phyloP scores from a whole-genome alignment of 2,888 invertebrate species.

The Hirtodrosophila duncani region DNA sequence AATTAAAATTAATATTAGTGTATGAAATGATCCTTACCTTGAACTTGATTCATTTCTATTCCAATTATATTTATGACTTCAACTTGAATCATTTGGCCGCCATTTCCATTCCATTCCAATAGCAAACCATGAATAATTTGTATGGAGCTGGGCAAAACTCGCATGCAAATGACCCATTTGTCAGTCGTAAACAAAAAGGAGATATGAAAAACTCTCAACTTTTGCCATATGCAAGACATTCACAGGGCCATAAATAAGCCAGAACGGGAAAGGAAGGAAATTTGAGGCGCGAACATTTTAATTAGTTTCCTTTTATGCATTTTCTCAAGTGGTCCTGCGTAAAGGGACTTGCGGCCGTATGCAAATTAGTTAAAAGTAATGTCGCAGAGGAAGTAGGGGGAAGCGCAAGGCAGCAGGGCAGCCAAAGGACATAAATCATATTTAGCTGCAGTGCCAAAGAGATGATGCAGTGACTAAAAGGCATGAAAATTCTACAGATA shows the following conservation, averaged over 20 bases:
- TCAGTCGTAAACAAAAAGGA: constrained; percentile 39
- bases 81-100: neutral
- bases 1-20: neutral
- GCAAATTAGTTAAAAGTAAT: constrained; percentile 58
- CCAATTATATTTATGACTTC: neutral
- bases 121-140: constrained; percentile 55
- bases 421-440: constrained; percentile 53
- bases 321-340: constrained; percentile 44
- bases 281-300: constrained; percentile 76
- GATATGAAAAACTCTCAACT: constrained; percentile 9
- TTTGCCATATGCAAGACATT: constrained; percentile 63
- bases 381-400: constrained; percentile 11
- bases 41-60: too few relatives aligned
- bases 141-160: constrained; percentile 9
- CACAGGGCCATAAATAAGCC: constrained; percentile 48
- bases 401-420: neutral
- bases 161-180: constrained; percentile 65
- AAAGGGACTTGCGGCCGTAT: constrained; percentile 38
- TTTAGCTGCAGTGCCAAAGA: constrained; percentile 30
- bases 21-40: too few relatives aligned
- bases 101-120: constrained; percentile 5
- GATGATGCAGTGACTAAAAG: too few relatives aligned
- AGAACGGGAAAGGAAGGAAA: constrained; percentile 38
- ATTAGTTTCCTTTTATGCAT: constrained; percentile 72
- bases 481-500: too few relatives aligned